Evolutionary conservation across 2,797 vertebrate genomes (phyloP).

Genomic region (Mallotus villosus): DNA sequence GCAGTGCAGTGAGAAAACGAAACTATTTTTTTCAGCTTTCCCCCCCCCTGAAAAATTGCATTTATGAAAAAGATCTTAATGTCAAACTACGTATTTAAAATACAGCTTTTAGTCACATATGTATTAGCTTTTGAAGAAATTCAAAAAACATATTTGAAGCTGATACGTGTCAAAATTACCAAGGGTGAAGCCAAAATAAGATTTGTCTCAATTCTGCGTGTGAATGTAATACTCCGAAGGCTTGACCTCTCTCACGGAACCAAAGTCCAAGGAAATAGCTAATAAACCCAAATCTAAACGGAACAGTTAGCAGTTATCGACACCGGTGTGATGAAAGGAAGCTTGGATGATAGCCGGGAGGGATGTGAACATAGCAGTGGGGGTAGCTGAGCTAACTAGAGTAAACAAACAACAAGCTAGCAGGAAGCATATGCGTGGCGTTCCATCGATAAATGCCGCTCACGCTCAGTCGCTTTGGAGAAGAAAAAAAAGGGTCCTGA

Average conservation of each 20-base stretch:
- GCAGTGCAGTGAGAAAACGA: background rate
- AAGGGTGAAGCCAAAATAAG: background rate
- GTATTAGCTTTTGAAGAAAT: background rate
- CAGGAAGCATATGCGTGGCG: background rate
- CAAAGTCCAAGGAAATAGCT: background rate
- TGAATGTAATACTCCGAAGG: background rate
- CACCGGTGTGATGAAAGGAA: background rate
- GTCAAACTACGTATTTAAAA: conserved; percentile 43
- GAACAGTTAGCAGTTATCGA: background rate
- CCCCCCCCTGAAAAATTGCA: no score
- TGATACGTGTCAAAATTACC: background rate
- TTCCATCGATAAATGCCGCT: background rate
- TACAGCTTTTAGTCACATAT: conserved; percentile 12
- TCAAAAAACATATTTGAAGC: background rate
- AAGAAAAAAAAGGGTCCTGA: no score
- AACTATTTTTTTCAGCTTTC: background rate
- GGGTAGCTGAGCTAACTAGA: background rate
- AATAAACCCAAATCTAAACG: conserved; percentile 5
- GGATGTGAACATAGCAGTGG: background rate
- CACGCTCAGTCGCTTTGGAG: background rate
- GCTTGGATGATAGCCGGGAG: background rate
- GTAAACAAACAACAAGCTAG: background rate
- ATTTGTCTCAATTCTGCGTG: background rate
- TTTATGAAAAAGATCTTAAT: background rate
- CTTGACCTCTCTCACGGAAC: conserved; percentile 19